Conservation (phyloP, 2,113 vertebrate species). For the Empidonax traillii region DNA sequence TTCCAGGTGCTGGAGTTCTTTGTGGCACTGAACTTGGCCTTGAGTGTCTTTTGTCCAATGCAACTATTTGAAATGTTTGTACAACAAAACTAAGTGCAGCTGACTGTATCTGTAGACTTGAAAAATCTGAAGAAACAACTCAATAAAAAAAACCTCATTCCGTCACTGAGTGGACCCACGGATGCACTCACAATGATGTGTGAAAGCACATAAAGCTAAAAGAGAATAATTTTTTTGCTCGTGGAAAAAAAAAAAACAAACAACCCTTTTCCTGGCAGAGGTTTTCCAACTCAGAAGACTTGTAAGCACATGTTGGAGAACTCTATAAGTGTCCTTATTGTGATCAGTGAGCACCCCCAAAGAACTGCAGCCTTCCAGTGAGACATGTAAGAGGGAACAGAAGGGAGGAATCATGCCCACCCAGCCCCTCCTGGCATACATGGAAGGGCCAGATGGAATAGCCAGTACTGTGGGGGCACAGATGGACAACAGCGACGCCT, state of each 20-base stretch:
- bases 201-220: background rate
- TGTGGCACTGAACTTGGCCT: constrained; percentile 24
- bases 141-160: background rate
- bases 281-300: background rate
- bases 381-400: background rate
- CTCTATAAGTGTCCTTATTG: constrained; percentile 71
- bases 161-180: accelerated
- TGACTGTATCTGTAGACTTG: constrained; percentile 32
- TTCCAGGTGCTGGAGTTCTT: constrained; percentile 35
- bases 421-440: constrained; percentile 83
- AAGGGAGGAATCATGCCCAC: constrained; percentile 83
- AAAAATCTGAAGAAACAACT: background rate
- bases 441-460: constrained; percentile 86
- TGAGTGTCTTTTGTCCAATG: background rate
- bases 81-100: constrained; percentile 23
- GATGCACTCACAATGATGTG: background rate
- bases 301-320: constrained; percentile 29
- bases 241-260: background rate
- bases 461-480: constrained; percentile 69
- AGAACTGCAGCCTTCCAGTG: background rate
- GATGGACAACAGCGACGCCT: constrained; percentile 75
- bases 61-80: constrained; percentile 15
- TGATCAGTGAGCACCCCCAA: constrained; percentile 9
- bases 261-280: background rate
- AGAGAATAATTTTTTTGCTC: background rate